phyloP scores from a whole-genome alignment of 2,888 invertebrate genomes.

The Zelleria hepariella region DNA sequence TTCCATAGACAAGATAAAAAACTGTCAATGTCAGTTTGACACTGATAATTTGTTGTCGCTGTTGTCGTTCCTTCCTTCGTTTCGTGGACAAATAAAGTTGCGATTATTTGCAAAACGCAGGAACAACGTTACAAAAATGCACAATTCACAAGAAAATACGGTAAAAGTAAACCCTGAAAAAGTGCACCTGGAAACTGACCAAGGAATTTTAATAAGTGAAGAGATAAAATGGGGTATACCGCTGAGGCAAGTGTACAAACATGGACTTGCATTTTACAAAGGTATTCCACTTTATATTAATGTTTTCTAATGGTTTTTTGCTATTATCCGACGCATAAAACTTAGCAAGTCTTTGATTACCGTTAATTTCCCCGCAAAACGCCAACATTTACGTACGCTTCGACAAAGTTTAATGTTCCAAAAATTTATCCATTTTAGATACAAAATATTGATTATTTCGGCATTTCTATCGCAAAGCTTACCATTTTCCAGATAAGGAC shows the following conservation, averaged over 20 bases:
- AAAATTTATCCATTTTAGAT: neutral
- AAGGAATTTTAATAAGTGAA: constrained; percentile 62
- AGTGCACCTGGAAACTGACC: constrained; percentile 59
- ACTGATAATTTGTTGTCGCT: no score
- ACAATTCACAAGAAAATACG: constrained; percentile 35
- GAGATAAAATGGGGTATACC: constrained; percentile 78
- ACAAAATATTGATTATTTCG: neutral
- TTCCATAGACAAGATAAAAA: no score
- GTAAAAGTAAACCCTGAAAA: constrained; percentile 51
- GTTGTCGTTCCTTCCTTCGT: no score
- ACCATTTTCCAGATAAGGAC: constrained; percentile 84
- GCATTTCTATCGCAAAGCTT: neutral
- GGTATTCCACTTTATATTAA: constrained; percentile 71
- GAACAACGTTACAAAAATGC: constrained; percentile 39
- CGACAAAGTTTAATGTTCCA: no score
- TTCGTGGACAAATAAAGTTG: no score
- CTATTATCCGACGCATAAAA: neutral
- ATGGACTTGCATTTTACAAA: constrained; percentile 93
- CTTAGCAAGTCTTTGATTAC: neutral
- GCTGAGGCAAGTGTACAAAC: constrained; percentile 86
- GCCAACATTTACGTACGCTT: no score
- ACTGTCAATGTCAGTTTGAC: no score
- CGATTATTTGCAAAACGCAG: no score
- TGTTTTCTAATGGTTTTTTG: neutral
- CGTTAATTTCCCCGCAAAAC: no score